A percentile compares a stretch with the other conserved stretches of the same genome.
Conservation (phyloP, 2,113 vertebrate species). For the Ammospiza nelsoni region DNA sequence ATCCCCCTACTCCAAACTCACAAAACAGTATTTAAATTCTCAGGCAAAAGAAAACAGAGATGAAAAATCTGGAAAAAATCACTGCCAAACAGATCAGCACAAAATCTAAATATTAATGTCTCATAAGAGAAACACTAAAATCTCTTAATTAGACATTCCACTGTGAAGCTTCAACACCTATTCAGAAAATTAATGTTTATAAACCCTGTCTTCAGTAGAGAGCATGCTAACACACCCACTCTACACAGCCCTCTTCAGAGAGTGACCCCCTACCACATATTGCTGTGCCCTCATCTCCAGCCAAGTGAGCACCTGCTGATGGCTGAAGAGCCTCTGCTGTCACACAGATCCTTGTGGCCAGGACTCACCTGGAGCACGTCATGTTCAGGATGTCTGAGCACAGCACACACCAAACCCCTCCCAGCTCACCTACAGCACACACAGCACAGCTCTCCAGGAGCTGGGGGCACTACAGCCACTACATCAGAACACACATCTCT, state of each 20-base stretch:
- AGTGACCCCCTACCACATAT: rapidly evolving
- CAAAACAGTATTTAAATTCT: not conserved
- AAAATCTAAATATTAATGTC: not conserved
- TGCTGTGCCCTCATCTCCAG: not conserved
- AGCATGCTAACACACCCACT: not conserved
- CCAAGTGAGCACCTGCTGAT: not conserved
- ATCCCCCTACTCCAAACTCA: not conserved
- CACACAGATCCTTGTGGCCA: not conserved
- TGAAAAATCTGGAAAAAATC: not conserved
- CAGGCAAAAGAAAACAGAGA: not conserved
- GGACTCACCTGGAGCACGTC: not conserved
- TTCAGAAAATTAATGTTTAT: not conserved
- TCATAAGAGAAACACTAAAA: not conserved
- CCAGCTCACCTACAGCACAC: not conserved
- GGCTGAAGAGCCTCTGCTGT: not conserved
- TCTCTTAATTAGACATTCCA: not conserved
- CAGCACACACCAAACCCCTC: not conserved
- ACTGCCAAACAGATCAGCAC: not conserved
- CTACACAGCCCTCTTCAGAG: not conserved
- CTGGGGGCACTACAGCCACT: not conserved
- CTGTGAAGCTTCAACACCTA: not conserved
- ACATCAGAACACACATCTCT: not conserved
- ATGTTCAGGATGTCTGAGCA: not conserved
- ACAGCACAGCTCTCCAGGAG: not conserved
- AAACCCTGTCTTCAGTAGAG: not conserved